Percentiles rank a stretch among this genome's conserved stretches.
Conservation (phyloP, 2,888 invertebrate genomes). For the Azorinus chamasolen region DNA sequence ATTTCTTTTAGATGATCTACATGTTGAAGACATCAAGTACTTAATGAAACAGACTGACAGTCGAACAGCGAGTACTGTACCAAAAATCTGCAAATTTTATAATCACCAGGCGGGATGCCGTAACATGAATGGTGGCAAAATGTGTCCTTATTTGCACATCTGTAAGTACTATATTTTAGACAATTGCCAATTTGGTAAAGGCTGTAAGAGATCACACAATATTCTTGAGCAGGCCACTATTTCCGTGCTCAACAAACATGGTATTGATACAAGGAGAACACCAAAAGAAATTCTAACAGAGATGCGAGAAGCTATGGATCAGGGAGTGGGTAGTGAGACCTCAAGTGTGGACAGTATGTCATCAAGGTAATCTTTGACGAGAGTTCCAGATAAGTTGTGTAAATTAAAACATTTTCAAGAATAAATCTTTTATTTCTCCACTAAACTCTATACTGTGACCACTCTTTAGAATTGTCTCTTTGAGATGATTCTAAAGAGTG, state of each 20-base stretch:
- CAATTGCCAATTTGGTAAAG: conserved; percentile 63
- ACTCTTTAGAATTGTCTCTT: too few species aligned
- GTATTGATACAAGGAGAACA: conserved; percentile 57
- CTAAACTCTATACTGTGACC: too few species aligned
- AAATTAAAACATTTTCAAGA: too few species aligned
- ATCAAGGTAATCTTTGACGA: too few species aligned
- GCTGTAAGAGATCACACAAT: conserved; percentile 68
- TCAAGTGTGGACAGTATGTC: too few species aligned
- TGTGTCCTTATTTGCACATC: conserved; percentile 67
- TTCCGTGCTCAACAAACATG: conserved; percentile 57
- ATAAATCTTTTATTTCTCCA: too few species aligned
- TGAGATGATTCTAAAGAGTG: too few species aligned
- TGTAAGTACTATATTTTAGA: conserved; percentile 66
- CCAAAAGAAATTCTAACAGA: conserved; percentile 66
- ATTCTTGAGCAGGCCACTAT: conserved; percentile 41
- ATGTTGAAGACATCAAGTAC: conserved; percentile 48
- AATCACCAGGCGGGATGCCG: conserved; percentile 64
- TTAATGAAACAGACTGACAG: conserved; percentile 54
- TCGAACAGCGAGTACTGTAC: conserved; percentile 52
- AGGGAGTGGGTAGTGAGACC: background rate
- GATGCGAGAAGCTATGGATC: conserved; percentile 25
- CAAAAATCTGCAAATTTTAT: conserved; percentile 70
- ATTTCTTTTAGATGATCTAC: conserved; percentile 53
- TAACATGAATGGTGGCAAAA: conserved; percentile 26
- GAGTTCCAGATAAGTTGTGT: too few species aligned